Evolutionary conservation across 2,113 vertebrate species (phyloP), one percentile per base, ranked within the genome.

Genomic region (Ophthalmolycus amberensis): DNA sequence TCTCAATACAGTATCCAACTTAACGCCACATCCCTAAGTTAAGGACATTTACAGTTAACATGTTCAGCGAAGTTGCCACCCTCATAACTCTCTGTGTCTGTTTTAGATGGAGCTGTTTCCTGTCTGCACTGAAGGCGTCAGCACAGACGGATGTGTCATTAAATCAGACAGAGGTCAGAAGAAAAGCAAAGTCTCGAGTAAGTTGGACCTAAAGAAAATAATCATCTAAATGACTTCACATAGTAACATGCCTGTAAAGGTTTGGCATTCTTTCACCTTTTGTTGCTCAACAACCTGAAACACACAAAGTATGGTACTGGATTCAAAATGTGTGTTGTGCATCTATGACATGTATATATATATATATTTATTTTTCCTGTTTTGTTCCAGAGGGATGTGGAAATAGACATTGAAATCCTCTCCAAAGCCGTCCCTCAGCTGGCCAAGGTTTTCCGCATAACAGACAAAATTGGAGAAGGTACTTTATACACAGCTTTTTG

Each of bases 401-500:
- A 96, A 92, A 91, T 92, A 81, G 97, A 99, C 80, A 97, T 99
- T 77, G 95, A 97, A 81, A 94, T 93, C 8, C 95, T 99, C 85
- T 97, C 96, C 91, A 96, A 96, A 95, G 96, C 95, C 69, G 94
- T 99, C 32, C 98, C 98, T 83, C 97, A 98, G 91, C 96, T 99
- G 75, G 89, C 93, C 27, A 96, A 92, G 89, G 86, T 97, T 44
- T 99, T 99, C 91, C 95, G 92, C 89, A 96, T 99, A 62, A 94
- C 94, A 63, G 96, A 97, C 69, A 99, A 99, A 96, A 99, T 99
- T 37, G 98, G 98, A 93, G 97, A 98, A 97, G 98, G 98, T 99
- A 85, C 1, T 34, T 48, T 9, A 0, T 37, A 4, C 7, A 56
- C 34, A 18, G 15, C 25, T 7, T 32, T 46, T 37, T 42, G 10